Evolutionary conservation across 2,888 invertebrate genomes (phyloP), one percentile per base, ranked within the genome.

Genomic region (Eudemis profundana): DNA sequence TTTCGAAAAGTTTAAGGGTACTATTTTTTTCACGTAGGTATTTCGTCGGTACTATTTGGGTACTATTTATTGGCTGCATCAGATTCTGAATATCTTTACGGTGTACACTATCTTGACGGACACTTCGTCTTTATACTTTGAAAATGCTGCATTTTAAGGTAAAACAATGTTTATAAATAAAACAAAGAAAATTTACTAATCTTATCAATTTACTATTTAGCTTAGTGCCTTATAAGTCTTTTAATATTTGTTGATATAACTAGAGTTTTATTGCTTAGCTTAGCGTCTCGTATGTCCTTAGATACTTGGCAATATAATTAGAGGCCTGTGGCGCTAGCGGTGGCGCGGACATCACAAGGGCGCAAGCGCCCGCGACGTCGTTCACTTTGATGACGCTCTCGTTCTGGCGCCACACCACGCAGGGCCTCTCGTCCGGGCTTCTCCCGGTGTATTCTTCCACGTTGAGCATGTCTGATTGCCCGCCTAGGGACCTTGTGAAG

Each of bases 301-400:
- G 73, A 72, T 84, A 81, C 27, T 73, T 72, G 53, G 76, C 76
- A 36, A 84, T 82, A 65, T 86, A 85, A 0, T 70, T 44, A 0
- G 89, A 80, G 0, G 80, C 63, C 0, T 74, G 72, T 2, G 73
- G 74, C 5, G 71, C 60, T 0, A 82, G n/a, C 0, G 82, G 82
- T 0, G 87, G 88, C 12, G 76, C 69, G 0, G 68, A 47, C 72
- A 83, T 69, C 0, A 85, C 78, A 1, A 91, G 50, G 0, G 78
- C 62, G 61, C 85, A 85, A 1, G 79, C 79, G 0, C 90, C 90
- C 1, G 86, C 81, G 0, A 82, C 83, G 15, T 88, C 84, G 56
- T 89, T 88, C 0, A 90, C 74, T 46, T 76, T 79, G 36, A 83
- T 70, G 0, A 69, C 61, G 0, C 74, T 68, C 0, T 79, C 72